Evolutionary conservation across 53 echinoderm and acorn worm genomes (phyloP).

Genomic region (Echinarachnius parma): DNA sequence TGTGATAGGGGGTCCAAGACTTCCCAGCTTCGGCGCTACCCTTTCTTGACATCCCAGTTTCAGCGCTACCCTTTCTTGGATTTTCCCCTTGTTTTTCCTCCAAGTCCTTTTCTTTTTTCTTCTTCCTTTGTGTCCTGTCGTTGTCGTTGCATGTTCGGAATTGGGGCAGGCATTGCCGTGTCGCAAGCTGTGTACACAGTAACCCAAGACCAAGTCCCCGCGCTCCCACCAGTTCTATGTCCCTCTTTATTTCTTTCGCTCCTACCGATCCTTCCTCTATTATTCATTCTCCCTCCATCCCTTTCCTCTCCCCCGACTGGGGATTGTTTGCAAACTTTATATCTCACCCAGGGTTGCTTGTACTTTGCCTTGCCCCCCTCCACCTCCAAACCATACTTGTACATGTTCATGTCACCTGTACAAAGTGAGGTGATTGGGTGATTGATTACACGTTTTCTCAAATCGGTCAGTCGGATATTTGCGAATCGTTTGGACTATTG

Average conservation of each 20-base stretch:
- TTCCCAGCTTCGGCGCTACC: background rate
- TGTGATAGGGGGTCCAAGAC: too few relatives aligned
- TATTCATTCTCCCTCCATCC: background rate
- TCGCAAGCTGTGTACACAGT: slow-evolving; percentile 9
- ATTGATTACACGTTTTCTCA: too few relatives aligned
- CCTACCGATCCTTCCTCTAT: background rate
- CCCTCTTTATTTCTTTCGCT: background rate
- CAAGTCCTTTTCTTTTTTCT: background rate
- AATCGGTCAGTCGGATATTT: too few relatives aligned
- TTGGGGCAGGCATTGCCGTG: background rate
- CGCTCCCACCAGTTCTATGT: background rate
- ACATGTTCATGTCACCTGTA: too few relatives aligned
- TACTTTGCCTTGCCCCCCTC: background rate
- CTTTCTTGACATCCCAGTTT: background rate
- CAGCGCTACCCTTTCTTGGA: background rate
- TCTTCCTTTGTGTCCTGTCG: background rate
- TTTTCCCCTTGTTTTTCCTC: background rate
- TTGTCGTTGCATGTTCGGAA: background rate
- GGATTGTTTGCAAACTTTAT: too few relatives aligned
- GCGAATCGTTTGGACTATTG: too few relatives aligned
- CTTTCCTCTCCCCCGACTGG: background rate
- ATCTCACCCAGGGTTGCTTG: background rate
- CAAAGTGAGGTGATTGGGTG: too few relatives aligned
- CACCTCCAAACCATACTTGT: too few relatives aligned
- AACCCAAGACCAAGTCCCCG: slow-evolving; percentile 10